Evolutionary conservation across 1,140 invertebrate genomes (phyloP), one percentile per base, ranked within the genome.

Genomic region (Limonius californicus): DNA sequence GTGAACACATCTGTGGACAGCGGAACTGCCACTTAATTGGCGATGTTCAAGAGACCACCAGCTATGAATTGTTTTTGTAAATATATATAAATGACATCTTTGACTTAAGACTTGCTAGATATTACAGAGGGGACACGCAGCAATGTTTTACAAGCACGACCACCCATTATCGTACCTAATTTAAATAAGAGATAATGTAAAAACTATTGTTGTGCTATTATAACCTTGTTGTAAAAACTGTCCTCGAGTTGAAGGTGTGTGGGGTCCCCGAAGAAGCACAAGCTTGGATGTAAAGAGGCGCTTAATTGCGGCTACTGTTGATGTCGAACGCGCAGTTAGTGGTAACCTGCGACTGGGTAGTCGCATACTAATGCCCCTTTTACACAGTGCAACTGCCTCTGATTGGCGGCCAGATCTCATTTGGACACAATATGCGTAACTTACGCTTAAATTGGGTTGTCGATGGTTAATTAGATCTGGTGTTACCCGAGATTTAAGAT

Each of bases 281-380:
- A 18, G 53, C 20, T 61, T 32, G 16, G 39, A 62, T 62, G 61
- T 62, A 57, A 57, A 35, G 54, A 62, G 55, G 61, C 55, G 54
- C 54, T 62, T 62, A 62, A 62, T 62, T 62, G 61, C 55, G 55
- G 61, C 61, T 62, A 62, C 61, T 47, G 61, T 57, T 57, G 54
- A 45, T 62, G 59, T 61, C 30, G 54, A 53, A 62, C 55, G 54
- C 43, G 43, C 39, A 47, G 54, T 62, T 57, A 57, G 43, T 54
- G 43, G 47, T 53, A 62, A 35, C 30, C 59, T 39, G 35, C n/a
- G 39, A 35, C 59, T 45, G 15, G 20, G 45, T 42, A 43, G 59
- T 57, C 54, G 61, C 61, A 62, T 62, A 62, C 54, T 62, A 57
- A 62, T 62, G 55, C 55, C 21, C 61, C 43, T 19, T 59, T 59